Conservation (phyloP, 1,140 invertebrate genomes). For the Leptinotarsa texana region DNA sequence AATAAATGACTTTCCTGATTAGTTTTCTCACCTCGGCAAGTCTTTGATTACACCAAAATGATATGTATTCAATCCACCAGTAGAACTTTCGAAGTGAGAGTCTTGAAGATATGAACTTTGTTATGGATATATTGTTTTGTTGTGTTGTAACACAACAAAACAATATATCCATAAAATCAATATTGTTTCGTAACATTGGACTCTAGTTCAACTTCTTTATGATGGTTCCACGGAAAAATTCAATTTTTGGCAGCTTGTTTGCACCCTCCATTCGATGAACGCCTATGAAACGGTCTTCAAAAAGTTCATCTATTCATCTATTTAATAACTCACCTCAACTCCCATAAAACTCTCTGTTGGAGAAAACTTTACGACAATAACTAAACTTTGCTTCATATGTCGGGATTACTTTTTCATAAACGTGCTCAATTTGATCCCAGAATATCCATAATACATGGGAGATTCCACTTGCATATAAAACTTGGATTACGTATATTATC, state of each 20-base stretch:
- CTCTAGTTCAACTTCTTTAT: too few relatives aligned
- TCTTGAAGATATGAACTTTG: neutral
- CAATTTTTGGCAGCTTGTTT: too few relatives aligned
- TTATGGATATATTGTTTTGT: too few relatives aligned
- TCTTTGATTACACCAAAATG: neutral
- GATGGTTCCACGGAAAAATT: too few relatives aligned
- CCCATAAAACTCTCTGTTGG: slow-evolving; percentile 7
- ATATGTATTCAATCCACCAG: neutral
- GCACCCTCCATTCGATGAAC: neutral
- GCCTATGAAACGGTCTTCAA: neutral
- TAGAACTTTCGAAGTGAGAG: neutral
- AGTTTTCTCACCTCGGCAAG: neutral
- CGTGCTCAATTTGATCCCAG: slow-evolving; percentile 18
- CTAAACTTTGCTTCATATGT: slow-evolving; percentile 25
- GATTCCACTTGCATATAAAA: slow-evolving; percentile 30
- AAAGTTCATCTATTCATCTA: neutral
- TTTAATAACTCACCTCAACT: neutral
- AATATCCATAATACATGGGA: slow-evolving; percentile 9
- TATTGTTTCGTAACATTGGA: too few relatives aligned
- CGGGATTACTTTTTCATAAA: slow-evolving; percentile 32
- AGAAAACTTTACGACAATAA: slow-evolving; percentile 18
- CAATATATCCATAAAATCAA: too few relatives aligned
- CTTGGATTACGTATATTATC: slow-evolving; percentile 24
- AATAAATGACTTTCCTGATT: slow-evolving; percentile 4
- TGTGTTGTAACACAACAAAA: too few relatives aligned